Conservation (phyloP, 92 coral and sea anemone genomes). For the Umimayanthus chanpuru region DNA sequence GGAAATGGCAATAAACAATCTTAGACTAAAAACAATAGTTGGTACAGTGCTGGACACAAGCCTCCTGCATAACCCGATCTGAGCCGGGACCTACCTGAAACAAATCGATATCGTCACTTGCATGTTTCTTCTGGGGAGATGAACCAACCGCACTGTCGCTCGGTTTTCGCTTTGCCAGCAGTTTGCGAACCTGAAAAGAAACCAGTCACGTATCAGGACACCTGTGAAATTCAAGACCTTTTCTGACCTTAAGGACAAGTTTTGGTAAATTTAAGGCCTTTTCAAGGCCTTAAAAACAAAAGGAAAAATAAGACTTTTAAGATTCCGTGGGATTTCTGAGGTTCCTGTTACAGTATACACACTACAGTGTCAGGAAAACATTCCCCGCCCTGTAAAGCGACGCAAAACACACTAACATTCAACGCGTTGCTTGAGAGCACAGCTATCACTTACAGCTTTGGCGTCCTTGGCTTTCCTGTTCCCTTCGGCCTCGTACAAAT, state of each 20-base stretch:
- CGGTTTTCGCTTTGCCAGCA: constrained; percentile 65
- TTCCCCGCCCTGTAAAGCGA: neutral
- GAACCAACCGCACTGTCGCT: constrained; percentile 53
- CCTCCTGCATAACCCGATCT: neutral
- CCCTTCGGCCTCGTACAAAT: constrained; percentile 90
- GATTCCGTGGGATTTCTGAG: too few relatives aligned
- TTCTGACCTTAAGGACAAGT: too few relatives aligned
- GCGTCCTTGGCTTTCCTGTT: constrained; percentile 85
- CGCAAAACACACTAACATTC: neutral
- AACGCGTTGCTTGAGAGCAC: neutral
- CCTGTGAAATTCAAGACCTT: too few relatives aligned
- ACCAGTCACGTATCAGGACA: too few relatives aligned
- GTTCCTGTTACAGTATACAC: neutral
- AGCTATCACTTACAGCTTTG: constrained; percentile 67
- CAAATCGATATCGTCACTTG: constrained; percentile 73
- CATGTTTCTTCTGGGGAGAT: constrained; percentile 71
- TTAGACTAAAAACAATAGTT: too few relatives aligned
- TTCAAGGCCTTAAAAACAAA: too few relatives aligned
- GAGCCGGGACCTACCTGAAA: constrained; percentile 66
- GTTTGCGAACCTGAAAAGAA: constrained; percentile 66
- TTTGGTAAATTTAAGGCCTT: too few relatives aligned
- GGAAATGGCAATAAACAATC: too few relatives aligned
- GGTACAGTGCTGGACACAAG: neutral
- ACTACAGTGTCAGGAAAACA: neutral
- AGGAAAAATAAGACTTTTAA: too few relatives aligned